Conservation (phyloP, 2,113 vertebrate genomes). For the Lasiurus cinereus region DNA sequence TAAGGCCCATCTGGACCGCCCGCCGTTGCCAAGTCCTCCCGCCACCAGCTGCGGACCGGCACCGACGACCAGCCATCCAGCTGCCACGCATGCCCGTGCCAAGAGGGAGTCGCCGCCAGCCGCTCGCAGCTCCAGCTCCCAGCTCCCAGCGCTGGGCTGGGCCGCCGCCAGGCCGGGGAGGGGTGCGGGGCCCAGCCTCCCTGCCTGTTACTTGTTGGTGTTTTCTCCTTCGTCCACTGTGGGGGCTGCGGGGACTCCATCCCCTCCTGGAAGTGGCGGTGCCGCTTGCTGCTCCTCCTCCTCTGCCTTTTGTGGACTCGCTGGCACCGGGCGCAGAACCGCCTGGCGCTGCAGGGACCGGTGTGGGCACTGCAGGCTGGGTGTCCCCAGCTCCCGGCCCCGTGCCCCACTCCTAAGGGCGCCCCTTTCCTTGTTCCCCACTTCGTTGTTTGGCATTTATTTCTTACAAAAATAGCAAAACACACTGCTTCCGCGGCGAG, state of each 20-base stretch:
- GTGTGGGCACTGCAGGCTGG: slow-evolving; percentile 63
- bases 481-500: background rate
- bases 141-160: slow-evolving; percentile 77
- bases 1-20: slow-evolving; percentile 87
- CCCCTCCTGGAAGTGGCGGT: slow-evolving; percentile 75
- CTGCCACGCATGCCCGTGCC: slow-evolving; percentile 80
- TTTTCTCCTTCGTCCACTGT: slow-evolving; percentile 59
- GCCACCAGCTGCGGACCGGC: slow-evolving; percentile 87
- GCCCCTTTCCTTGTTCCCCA: background rate
- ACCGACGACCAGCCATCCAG: slow-evolving; percentile 84
- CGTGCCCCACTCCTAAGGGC: background rate
- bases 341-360: slow-evolving; percentile 58
- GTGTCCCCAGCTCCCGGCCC: slow-evolving; percentile 49
- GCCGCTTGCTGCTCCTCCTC: slow-evolving; percentile 65
- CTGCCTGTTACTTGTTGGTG: slow-evolving; percentile 48
- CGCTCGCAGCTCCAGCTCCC: slow-evolving; percentile 9
- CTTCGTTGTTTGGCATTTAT: slow-evolving; percentile 50
- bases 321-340: slow-evolving; percentile 60
- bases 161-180: slow-evolving; percentile 55
- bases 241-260: slow-evolving; percentile 73
- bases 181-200: slow-evolving; percentile 28
- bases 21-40: slow-evolving; percentile 86
- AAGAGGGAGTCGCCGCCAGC: slow-evolving; percentile 77
- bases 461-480: slow-evolving; percentile 58
- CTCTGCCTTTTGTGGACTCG: slow-evolving; percentile 67